Evolutionary conservation across 2,113 vertebrate genomes (phyloP).

Genomic region (Tauraco erythrolophus): DNA sequence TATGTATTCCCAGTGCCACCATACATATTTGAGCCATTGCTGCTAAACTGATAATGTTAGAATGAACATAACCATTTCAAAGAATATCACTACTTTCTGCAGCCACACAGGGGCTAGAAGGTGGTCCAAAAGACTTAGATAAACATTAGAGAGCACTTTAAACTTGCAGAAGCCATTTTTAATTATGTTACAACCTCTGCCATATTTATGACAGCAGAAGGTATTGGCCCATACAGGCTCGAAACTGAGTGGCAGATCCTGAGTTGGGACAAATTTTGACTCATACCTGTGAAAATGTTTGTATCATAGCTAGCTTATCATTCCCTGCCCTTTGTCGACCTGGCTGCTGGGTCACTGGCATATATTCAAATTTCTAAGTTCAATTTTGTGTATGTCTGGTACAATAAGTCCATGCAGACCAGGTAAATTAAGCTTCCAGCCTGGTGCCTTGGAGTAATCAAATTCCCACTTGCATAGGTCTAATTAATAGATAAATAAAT

Average conservation of each 20-base stretch:
- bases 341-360: background rate
- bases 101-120: background rate
- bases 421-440: conserved; percentile 3
- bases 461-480: background rate
- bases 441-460: background rate
- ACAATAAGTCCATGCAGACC: background rate
- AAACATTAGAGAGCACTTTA: background rate
- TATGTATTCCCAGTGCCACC: background rate
- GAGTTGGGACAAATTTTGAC: background rate
- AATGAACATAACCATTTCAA: background rate
- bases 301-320: background rate
- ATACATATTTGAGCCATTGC: background rate
- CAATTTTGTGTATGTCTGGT: background rate
- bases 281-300: background rate
- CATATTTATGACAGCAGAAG: background rate
- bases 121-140: background rate
- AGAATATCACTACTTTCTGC: background rate
- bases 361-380: background rate
- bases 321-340: background rate
- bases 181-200: background rate
- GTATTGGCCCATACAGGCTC: background rate
- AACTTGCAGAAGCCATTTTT: background rate
- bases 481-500: conserved; percentile 59
- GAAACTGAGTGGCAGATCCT: background rate
- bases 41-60: background rate